Percentiles rank a stretch among this genome's conserved stretches.
Conservation (phyloP, 2,797 vertebrate genomes). For the Sorex maritimensis region DNA sequence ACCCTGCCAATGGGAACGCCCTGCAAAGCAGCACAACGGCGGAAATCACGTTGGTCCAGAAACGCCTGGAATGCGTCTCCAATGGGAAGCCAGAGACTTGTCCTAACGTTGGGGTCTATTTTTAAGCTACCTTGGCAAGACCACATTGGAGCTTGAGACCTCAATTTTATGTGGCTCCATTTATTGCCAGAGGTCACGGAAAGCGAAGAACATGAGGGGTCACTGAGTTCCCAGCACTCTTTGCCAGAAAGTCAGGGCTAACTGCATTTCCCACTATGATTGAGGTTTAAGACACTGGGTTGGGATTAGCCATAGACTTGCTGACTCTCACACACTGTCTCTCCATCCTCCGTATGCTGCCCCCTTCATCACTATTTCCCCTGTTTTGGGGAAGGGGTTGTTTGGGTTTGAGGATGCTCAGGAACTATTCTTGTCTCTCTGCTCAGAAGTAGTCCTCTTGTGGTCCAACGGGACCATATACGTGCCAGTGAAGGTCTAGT, state of each 20-base stretch:
- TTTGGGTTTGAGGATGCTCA: no score
- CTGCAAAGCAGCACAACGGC: conserved; percentile 55
- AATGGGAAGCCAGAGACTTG: conserved; percentile 76
- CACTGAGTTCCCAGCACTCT: conserved; percentile 86
- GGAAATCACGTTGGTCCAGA: conserved; percentile 63
- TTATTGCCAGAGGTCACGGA: conserved; percentile 86
- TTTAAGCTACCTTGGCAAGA: conserved; percentile 87
- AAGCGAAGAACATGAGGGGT: conserved; percentile 89
- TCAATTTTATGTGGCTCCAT: conserved; percentile 81
- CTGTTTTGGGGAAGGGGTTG: no score
- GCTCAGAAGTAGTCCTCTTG: no score
- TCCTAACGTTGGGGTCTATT: conserved; percentile 66
- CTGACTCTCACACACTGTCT: neutral
- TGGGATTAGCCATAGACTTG: neutral
- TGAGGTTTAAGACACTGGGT: conserved; percentile 32
- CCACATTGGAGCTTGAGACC: conserved; percentile 70
- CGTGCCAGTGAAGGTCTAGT: no score
- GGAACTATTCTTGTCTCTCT: no score
- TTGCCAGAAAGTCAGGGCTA: conserved; percentile 86
- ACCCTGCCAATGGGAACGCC: conserved; percentile 68
- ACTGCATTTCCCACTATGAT: conserved; percentile 63
- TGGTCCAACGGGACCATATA: no score
- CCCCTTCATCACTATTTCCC: no score
- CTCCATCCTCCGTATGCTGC: no score
- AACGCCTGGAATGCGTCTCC: conserved; percentile 83